Base-by-base conservation (phyloP, 2,888 invertebrate genomes). In the Platypus cylindrus region DNA sequence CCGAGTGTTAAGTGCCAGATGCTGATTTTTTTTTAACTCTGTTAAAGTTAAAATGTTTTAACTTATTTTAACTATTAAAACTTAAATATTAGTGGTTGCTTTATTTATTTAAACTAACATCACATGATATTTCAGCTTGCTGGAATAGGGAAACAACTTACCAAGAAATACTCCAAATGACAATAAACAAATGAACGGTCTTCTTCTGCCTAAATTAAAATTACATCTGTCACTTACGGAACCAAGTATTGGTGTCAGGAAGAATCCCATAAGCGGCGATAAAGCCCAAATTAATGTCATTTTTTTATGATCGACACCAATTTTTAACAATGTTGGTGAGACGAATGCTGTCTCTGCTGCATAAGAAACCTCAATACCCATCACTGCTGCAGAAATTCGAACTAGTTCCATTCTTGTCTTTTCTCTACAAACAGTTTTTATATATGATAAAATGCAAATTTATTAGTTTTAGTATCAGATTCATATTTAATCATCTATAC, bases 291-390 rank as follows among this genome's bases (percentile, higher is more conserved):
- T 89, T 35, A 94, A 30, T 0, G 93, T 93, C 91, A 94, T 94
- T 54, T 86, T 83, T 45, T 83, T 76, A 58, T 93, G 90, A 37
- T 85, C 80, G 1, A 94, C 85, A 3, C 94, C 89, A 45, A 94
- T 86, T 65, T 90, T 86, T 3, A 94, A 71, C 9, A 95, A 66
- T 0, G 90, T 91, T 2, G 95, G 94, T 0, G 90, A 93, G 1
- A 94, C 94, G 62, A 94, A 94, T 1, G 94, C 94, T 0, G 94
- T 95, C 64, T 95, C 94, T 0, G 93, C 94, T 0, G 95, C 91
- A 56, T 95, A 95, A 0, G 94, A 91, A 62, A 95, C 90, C 59
- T 95, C 94, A 37, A 95, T 93, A 2, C 95, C 94, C 83, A 91
- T 93, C 1, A 95, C 93, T 1, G 91, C 91, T 1, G 91, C 84